phyloP scores from a whole-genome alignment of 2,888 invertebrate species.

The Pristionchus maxplancki region DNA sequence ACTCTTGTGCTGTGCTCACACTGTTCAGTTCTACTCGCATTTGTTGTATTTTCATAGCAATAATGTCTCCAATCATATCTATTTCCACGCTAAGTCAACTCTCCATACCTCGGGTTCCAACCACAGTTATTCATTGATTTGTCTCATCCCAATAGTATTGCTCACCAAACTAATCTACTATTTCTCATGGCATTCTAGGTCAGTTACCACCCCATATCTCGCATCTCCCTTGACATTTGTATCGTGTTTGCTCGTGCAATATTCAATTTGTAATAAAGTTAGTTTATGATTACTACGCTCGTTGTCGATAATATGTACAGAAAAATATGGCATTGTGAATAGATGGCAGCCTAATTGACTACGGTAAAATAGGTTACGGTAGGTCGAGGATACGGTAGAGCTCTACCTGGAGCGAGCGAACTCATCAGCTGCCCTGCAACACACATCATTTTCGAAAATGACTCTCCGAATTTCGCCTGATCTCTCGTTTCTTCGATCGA shows the following conservation, averaged over 20 bases:
- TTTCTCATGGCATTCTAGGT: neutral
- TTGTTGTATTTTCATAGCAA: neutral
- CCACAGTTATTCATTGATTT: neutral
- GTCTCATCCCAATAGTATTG: neutral
- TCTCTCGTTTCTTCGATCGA: neutral
- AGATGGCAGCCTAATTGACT: no score
- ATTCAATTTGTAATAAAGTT: conserved; percentile 2
- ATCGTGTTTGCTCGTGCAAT: no score
- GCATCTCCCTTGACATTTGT: neutral
- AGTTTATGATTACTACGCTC: neutral
- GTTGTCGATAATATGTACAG: neutral
- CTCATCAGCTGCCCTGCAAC: neutral
- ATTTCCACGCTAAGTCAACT: neutral
- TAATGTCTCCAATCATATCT: neutral
- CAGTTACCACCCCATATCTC: neutral
- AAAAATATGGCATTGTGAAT: neutral
- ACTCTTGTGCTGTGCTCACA: neutral
- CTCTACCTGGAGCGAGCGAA: neutral
- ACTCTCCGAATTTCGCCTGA: no score
- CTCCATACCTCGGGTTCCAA: neutral
- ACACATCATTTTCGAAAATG: no score
- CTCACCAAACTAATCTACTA: neutral
- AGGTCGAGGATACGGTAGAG: neutral
- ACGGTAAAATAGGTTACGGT: no score
- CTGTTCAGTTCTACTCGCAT: neutral